Percentiles rank a stretch among this genome's conserved stretches.
These are phyloP conservation scores for Rallus limicola DNA, from an alignment of 2,113 vertebrate genomes.

Conservation along the genomic window DNA sequence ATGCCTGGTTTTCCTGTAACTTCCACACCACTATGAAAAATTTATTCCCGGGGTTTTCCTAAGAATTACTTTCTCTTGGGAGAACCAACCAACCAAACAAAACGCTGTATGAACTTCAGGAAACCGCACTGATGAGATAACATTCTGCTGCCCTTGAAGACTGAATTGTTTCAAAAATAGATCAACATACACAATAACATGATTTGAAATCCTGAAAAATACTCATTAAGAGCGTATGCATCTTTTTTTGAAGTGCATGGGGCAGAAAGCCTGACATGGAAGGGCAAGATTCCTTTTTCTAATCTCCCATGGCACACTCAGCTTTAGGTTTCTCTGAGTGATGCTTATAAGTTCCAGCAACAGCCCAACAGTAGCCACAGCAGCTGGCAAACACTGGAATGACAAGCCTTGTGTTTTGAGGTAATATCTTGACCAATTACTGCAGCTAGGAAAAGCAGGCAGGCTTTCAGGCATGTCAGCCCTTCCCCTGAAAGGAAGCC, in stretches of 20 bases:
- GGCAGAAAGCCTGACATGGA: background rate
- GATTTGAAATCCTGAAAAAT: background rate
- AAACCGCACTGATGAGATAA: background rate
- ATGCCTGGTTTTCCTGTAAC: background rate
- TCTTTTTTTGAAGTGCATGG: background rate
- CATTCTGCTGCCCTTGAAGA: background rate
- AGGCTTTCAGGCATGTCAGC: background rate
- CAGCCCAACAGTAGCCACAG: background rate
- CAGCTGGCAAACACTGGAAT: background rate
- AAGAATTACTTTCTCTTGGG: background rate
- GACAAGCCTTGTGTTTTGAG: background rate
- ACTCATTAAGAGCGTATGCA: background rate
- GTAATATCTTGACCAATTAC: background rate
- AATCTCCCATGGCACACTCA: background rate
- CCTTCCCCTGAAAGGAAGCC: background rate
- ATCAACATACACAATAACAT: fast-evolving
- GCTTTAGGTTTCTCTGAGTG: background rate
- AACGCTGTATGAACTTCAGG: background rate
- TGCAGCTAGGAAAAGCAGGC: background rate
- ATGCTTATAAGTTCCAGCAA: background rate
- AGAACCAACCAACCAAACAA: background rate
- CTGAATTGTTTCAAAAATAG: background rate
- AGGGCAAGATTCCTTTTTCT: background rate
- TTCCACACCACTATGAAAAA: background rate
- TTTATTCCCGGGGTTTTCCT: background rate